Base-by-base conservation (phyloP, 1,140 invertebrate genomes). In the Propsilocerus akamusi region DNA sequence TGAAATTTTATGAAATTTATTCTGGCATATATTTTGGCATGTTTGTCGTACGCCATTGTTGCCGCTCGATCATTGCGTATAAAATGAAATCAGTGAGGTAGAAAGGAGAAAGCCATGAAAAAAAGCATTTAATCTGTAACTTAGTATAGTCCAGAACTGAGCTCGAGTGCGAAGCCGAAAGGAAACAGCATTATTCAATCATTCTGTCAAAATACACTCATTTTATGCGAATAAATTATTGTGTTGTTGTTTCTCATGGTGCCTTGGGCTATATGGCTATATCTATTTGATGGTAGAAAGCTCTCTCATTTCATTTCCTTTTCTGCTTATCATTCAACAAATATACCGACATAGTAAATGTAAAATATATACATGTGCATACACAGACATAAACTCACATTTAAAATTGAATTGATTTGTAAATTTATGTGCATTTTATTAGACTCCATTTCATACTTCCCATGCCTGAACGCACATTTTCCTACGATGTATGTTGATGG, bases 151-250 rank as follows among this genome's bases (percentile, higher is more conserved):
- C 14, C 14, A n/a, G 11, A 37, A 6, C 14, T 37, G 14, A 6
- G 6, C n/a, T 8, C n/a, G n/a, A 20, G 14, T 41, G 34, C 34
- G 22, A 20, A 8, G 17, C 34, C 34, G 34, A 41, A 20, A 22
- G 14, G 34, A 41, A 17, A 20, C 34, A 41, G 17, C 34, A 41
- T 41, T 41, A 41, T 20, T 41, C 34, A 41, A 41, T 41, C 34
- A 41, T 41, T 41, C n/a, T n/a, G 34, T 41, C 34, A 41, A 41
- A 41, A 41, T 41, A 41, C 34, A 41, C 22, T 20, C n/a, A n/a
- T n/a, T 41, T 41, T 41, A 41, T 41, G 34, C 22, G 34, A 41
- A 41, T 41, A 41, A 41, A 41, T 41, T 41, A 41, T 41, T 20
- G 22, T 41, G 34, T 41, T 41, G 17, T 20, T 41, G 8, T 41